Evolutionary conservation across 2,113 vertebrate species (phyloP).

Genomic region (Tinamus guttatus): DNA sequence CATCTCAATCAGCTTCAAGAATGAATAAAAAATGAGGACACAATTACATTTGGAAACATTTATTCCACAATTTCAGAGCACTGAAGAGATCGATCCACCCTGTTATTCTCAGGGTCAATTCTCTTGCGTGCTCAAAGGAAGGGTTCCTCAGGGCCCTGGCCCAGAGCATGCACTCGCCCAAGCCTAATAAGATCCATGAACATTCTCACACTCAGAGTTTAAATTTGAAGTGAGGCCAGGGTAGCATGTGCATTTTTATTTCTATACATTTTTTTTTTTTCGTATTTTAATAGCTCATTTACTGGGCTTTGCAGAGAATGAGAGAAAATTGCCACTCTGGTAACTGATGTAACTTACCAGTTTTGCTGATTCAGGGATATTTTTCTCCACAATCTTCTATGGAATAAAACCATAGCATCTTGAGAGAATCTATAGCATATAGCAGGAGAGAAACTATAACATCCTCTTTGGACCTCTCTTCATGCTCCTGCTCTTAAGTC

Average conservation of each 20-base stretch:
- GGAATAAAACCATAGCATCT: background rate
- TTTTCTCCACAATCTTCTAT: background rate
- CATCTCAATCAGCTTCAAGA: background rate
- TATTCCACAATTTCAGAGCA: background rate
- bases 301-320: background rate
- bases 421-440: background rate
- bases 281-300: background rate
- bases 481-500: background rate
- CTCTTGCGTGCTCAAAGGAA: background rate
- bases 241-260: background rate
- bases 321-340: background rate
- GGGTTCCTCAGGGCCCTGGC: background rate
- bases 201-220: background rate
- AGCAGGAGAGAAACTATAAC: background rate
- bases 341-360: background rate
- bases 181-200: background rate
- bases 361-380: background rate
- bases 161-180: background rate
- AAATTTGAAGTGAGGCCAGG: background rate
- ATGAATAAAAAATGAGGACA: background rate
- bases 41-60: background rate
- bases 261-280: too few species aligned
- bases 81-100: background rate
- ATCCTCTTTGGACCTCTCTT: background rate
- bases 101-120: background rate